phyloP scores from a whole-genome alignment of 2,888 invertebrate genomes.

The Helobdella robusta region DNA sequence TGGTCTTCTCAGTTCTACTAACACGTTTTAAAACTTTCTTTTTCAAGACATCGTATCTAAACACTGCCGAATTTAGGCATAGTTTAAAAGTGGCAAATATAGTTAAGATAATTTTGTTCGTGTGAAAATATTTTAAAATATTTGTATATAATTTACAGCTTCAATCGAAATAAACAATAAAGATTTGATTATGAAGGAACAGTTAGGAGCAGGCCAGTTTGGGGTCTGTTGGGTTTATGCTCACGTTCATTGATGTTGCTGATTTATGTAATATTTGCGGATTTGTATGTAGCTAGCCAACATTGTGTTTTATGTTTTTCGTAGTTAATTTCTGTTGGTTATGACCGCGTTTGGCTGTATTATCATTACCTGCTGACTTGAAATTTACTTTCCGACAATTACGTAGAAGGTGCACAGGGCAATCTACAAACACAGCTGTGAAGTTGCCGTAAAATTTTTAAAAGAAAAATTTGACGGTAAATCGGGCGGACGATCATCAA shows the following conservation, averaged over 20 bases:
- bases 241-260: too few relatives aligned
- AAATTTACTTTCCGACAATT: too few relatives aligned
- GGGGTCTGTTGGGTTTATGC: constrained; percentile 64
- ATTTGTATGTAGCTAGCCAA: too few relatives aligned
- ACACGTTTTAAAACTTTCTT: too few relatives aligned
- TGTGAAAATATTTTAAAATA: not conserved
- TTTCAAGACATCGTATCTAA: too few relatives aligned
- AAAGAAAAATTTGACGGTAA: not conserved
- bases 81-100: too few relatives aligned
- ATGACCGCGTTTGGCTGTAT: not conserved
- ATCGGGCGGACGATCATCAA: constrained; percentile 92
- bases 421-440: constrained; percentile 49
- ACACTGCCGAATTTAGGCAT: too few relatives aligned
- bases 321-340: too few relatives aligned
- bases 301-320: too few relatives aligned
- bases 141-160: not conserved
- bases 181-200: constrained; percentile 71
- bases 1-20: too few relatives aligned
- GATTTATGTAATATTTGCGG: too few relatives aligned
- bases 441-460: constrained; percentile 91
- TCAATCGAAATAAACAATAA: constrained; percentile 16
- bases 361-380: not conserved
- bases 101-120: too few relatives aligned
- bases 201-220: constrained; percentile 87
- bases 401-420: constrained; percentile 22